phyloP scores from a whole-genome alignment of 2,888 invertebrate species.

The Trichopria drosophilae region DNA sequence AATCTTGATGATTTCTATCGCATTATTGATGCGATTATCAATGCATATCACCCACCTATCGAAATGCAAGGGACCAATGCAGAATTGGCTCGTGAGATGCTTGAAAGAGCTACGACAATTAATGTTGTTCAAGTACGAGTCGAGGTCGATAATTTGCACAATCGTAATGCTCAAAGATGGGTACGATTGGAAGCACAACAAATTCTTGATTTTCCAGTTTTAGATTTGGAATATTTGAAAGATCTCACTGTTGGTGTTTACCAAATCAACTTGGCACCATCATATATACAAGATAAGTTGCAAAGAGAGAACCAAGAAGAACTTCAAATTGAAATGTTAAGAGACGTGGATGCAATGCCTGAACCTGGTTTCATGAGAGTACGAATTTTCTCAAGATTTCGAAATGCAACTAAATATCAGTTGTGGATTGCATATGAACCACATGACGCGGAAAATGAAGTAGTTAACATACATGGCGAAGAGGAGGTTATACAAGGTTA shows the following conservation, averaged over 20 bases:
- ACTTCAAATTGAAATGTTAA: conserved; percentile 13
- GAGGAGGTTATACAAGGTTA: conserved; percentile 12
- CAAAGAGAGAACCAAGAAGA: conserved; percentile 14
- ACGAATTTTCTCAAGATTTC: conserved; percentile 15
- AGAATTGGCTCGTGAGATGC: conserved; percentile 11
- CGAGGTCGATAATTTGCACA: conserved; percentile 20
- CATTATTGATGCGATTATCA: conserved; percentile 26
- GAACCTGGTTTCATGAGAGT: conserved; percentile 17
- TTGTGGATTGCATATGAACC: conserved; percentile 19
- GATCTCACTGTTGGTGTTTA: conserved; percentile 26
- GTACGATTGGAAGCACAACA: conserved; percentile 16
- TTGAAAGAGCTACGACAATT: conserved; percentile 13
- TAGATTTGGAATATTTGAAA: conserved; percentile 17
- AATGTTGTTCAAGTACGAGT: conserved; percentile 26
- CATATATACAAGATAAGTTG: conserved; percentile 20
- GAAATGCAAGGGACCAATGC: conserved; percentile 15
- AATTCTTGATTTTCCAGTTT: conserved; percentile 23
- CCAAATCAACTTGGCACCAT: conserved; percentile 22
- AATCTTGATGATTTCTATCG: conserved; percentile 27
- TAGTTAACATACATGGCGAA: neutral
- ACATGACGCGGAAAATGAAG: conserved; percentile 4
- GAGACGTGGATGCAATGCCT: conserved; percentile 22
- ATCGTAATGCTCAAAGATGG: conserved; percentile 24
- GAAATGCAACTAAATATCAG: conserved; percentile 20
- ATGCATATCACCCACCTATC: conserved; percentile 18